Percentiles rank a stretch among this genome's conserved stretches.
Conservation (phyloP, 2,888 invertebrate species). For the Myathropa florea region DNA sequence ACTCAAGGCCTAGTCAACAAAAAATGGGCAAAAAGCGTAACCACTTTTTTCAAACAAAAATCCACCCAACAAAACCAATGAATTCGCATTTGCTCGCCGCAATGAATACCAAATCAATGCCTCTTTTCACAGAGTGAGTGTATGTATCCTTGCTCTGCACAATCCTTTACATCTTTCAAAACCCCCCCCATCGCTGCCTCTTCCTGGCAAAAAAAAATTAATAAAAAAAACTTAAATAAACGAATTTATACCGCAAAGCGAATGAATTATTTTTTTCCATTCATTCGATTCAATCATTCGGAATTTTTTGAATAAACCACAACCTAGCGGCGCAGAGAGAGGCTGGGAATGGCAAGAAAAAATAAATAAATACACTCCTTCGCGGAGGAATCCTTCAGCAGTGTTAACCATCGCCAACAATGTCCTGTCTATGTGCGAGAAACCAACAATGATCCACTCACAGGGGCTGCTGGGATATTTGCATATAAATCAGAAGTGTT, state of each 20-base stretch:
- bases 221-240: slow-evolving; percentile 34
- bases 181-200: not conserved
- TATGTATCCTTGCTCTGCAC: not conserved
- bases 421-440: not conserved
- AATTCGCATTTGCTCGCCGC: slow-evolving; percentile 11
- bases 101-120: slow-evolving; percentile 34
- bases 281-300: slow-evolving; percentile 65
- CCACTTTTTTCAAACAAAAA: not conserved
- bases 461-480: slow-evolving; percentile 51
- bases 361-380: slow-evolving; percentile 33
- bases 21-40: not conserved
- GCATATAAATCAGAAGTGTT: slow-evolving; percentile 71
- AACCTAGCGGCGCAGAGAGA: not conserved
- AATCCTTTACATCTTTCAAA: not conserved
- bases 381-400: slow-evolving; percentile 13
- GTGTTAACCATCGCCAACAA: not conserved
- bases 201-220: too few species aligned
- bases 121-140: not conserved
- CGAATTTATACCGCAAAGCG: slow-evolving; percentile 62
- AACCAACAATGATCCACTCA: not conserved
- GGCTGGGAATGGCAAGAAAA: not conserved
- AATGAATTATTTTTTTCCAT: slow-evolving; percentile 52
- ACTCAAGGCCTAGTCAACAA: not conserved
- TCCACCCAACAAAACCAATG: slow-evolving; percentile 1
- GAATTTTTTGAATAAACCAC: slow-evolving; percentile 38